phyloP scores from a whole-genome alignment of 2,888 invertebrate species.

The Clivina fossor region DNA sequence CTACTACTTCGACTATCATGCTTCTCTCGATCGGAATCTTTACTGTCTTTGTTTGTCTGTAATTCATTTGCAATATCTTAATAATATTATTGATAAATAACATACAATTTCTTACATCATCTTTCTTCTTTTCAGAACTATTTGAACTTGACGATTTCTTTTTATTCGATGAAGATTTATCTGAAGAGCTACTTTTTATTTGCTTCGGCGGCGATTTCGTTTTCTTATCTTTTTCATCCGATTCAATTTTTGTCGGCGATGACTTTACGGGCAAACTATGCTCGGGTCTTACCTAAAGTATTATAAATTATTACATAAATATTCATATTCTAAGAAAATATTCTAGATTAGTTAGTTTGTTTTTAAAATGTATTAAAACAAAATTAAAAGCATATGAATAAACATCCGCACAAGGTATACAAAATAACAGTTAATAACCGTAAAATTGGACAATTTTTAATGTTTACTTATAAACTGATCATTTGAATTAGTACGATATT shows the following conservation, averaged over 20 bases:
- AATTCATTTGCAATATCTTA: conserved; percentile 44
- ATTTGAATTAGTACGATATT: too few species aligned
- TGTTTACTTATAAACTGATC: too few species aligned
- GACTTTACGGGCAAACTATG: conserved; percentile 47
- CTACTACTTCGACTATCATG: conserved; percentile 42
- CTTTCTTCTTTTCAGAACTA: conserved; percentile 48
- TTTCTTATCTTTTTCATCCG: conserved; percentile 35
- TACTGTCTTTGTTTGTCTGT: conserved; percentile 36
- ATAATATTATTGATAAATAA: too few species aligned
- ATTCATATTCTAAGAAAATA: not conserved
- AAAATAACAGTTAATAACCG: too few species aligned
- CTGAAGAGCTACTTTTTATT: conserved; percentile 16
- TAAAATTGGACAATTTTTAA: too few species aligned
- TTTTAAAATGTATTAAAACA: conserved; percentile 13
- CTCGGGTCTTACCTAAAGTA: conserved; percentile 47
- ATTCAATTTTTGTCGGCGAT: conserved; percentile 24
- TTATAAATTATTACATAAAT: conserved; percentile 13
- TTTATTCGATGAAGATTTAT: conserved; percentile 4
- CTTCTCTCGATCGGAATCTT: conserved; percentile 34
- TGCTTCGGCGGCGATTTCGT: conserved; percentile 34
- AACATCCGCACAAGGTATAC: too few species aligned
- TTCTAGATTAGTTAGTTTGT: conserved; percentile 9
- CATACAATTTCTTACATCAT: conserved; percentile 47
- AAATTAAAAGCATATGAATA: too few species aligned
- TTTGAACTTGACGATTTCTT: conserved; percentile 5